Conservation (phyloP, 2,113 vertebrate species). For the Aphyosemion australe region DNA sequence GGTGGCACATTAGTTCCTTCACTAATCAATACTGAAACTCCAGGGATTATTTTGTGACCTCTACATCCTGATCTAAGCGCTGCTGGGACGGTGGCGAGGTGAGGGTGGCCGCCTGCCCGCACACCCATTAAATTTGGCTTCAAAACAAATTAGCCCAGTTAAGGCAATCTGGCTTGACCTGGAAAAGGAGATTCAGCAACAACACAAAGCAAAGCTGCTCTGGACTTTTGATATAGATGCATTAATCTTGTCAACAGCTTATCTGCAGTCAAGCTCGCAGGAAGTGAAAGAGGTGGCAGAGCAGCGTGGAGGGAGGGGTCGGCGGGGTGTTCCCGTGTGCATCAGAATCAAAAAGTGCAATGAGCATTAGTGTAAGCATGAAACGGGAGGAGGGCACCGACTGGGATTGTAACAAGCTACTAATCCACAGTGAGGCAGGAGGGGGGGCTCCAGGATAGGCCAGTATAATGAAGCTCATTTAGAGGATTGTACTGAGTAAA, state of each 20-base stretch:
- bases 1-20: constrained; percentile 1
- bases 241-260: constrained; percentile 76
- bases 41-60: constrained; percentile 14
- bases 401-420: constrained; percentile 57
- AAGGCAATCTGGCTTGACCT: constrained; percentile 75
- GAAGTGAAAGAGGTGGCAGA: constrained; percentile 5
- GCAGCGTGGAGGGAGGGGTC: not conserved
- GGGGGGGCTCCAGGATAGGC: constrained; percentile 40
- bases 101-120: constrained; percentile 23
- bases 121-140: constrained; percentile 63
- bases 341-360: constrained; percentile 70
- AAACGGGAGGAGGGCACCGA: constrained; percentile 46
- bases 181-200: constrained; percentile 69
- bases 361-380: constrained; percentile 55
- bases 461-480: constrained; percentile 77
- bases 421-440: constrained; percentile 59
- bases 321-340: constrained; percentile 10
- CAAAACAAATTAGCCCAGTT: constrained; percentile 72
- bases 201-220: constrained; percentile 68
- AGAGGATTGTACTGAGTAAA: constrained; percentile 70
- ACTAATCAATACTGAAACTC: not conserved
- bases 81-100: constrained; percentile 5
- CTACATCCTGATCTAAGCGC: constrained; percentile 11
- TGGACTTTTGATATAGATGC: constrained; percentile 77
- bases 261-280: constrained; percentile 67